Evolutionary conservation across 2,113 vertebrate species (phyloP).

Genomic region (Phaetusa simplex): DNA sequence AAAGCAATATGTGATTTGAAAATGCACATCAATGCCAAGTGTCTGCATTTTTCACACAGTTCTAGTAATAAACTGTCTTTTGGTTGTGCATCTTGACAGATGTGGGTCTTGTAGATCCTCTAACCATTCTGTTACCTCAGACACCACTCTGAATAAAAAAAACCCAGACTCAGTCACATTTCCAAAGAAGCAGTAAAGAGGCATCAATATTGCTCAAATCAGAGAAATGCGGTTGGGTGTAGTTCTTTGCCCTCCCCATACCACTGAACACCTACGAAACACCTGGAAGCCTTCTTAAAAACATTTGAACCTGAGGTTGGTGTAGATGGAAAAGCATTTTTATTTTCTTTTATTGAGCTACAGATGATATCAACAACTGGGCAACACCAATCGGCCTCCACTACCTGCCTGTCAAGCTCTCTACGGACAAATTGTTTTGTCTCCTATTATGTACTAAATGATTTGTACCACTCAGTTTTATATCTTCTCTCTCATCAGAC

Average conservation of each 20-base stretch:
- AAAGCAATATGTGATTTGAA: not conserved
- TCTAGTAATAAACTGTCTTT: not conserved
- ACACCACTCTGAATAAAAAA: not conserved
- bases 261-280: not conserved
- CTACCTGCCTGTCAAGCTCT: not conserved
- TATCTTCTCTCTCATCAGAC: not conserved
- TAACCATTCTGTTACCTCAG: not conserved
- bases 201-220: not conserved
- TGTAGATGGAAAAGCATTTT: not conserved
- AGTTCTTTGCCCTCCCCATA: not conserved
- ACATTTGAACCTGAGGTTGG: not conserved
- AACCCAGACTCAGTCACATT: not conserved
- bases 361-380: too few species aligned
- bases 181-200: not conserved
- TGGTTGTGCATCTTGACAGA: not conserved
- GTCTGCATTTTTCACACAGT: not conserved
- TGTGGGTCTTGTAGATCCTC: not conserved
- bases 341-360: not conserved
- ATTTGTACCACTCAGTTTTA: not conserved
- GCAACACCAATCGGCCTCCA: not conserved
- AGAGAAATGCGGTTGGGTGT: not conserved
- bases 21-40: not conserved
- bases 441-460: accelerated
- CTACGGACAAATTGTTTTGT: not conserved
- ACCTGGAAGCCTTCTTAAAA: not conserved